Conservation (phyloP, 2,797 vertebrate species). For the Balearica regulorum region DNA sequence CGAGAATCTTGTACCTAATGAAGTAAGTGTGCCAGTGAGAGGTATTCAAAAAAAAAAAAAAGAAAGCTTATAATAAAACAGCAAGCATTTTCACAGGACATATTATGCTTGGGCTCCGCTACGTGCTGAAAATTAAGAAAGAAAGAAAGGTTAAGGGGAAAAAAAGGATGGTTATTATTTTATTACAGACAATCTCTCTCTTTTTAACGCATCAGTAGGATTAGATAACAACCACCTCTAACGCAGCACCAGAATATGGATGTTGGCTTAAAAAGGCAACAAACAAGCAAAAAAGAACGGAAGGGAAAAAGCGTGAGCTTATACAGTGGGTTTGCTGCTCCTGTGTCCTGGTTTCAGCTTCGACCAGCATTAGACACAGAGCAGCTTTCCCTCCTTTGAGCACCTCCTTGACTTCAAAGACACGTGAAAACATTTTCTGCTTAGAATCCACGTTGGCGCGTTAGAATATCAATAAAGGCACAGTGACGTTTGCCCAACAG, state of each 20-base stretch:
- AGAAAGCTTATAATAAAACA: background rate
- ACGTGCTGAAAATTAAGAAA: background rate
- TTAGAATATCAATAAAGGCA: background rate
- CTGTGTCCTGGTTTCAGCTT: too few relatives aligned
- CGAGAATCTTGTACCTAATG: constrained; percentile 47
- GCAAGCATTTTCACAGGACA: constrained; percentile 1
- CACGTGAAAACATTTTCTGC: background rate
- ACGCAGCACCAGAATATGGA: background rate
- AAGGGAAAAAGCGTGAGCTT: background rate
- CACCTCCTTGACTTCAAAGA: constrained; percentile 2
- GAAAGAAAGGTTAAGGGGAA: background rate
- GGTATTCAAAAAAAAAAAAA: background rate
- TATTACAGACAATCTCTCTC: background rate
- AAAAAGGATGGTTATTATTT: background rate
- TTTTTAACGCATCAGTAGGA: constrained; percentile 28
- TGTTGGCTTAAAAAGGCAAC: background rate
- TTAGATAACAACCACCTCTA: constrained; percentile 33
- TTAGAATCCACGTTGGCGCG: background rate
- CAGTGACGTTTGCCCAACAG: background rate
- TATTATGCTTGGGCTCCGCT: background rate
- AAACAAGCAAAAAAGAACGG: background rate
- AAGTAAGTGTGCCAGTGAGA: constrained; percentile 45
- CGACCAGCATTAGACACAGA: background rate
- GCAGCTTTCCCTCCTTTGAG: background rate
- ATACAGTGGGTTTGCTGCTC: background rate